Evolutionary conservation across 1,140 invertebrate genomes (phyloP), one percentile per base, ranked within the genome.

Genomic region (Dryas iulia): DNA sequence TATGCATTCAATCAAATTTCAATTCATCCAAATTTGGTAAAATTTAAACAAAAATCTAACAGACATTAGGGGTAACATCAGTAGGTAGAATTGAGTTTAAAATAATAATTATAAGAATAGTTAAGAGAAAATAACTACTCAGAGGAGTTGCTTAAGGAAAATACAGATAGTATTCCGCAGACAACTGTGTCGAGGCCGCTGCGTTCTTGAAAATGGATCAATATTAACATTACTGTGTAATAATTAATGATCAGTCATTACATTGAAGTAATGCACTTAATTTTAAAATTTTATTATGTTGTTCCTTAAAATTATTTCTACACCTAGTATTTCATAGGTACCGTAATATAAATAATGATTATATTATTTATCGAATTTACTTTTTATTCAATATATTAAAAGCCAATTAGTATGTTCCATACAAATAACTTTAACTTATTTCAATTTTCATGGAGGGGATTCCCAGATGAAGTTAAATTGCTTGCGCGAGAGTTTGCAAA

Each of bases 151-250:
- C 33, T 69, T 76, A 68, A 82, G 82, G 78, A 81, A 82, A 84
- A 84, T 78, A 65, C 60, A 68, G 65, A 79, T 74, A 68, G 54
- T 72, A 64, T 76, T 78, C 74, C 74, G 72, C 73, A 74, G 74
- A 79, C 66, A 79, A 81, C 71, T 74, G 78, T 81, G 82, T 81
- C 82, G 80, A 84, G 82, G 82, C 74, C 73, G 67, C 39, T 71
- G 77, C 72, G 76, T 81, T 81, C 79, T 82, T 81, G 76, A 82
- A 82, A 81, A 78, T 76, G 68, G 70, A 79, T 81, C 74, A 73
- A 76, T 78, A 69, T 72, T 74, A 75, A 72, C 72, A 64, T 54
- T 61, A 57, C 62, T 30, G 47, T 60, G 62, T 66, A 35, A 65
- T 61, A 59, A 53, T 61, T 68, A 68, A 56, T 56, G 11, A 25